Percentiles rank a stretch among this genome's conserved stretches.
phyloP scores from a whole-genome alignment of 2,113 vertebrate genomes.

The Alectura lathami region DNA sequence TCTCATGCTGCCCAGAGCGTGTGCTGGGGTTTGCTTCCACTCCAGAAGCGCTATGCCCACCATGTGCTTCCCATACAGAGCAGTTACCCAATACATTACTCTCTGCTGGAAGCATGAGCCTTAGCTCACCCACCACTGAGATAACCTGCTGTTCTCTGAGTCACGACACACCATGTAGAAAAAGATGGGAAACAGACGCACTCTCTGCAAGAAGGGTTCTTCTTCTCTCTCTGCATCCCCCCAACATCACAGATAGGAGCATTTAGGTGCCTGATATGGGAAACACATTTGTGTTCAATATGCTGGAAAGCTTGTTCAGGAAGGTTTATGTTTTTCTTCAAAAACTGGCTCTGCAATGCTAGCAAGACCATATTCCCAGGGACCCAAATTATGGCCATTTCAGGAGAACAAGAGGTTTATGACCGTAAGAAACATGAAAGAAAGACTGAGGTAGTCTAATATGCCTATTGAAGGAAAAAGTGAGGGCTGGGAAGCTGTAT shows the following conservation, averaged over 20 bases:
- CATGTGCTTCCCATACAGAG: fast-evolving
- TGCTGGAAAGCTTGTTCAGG: not conserved
- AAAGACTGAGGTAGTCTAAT: not conserved
- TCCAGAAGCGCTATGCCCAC: too few species aligned
- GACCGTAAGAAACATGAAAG: not conserved
- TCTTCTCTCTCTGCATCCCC: not conserved
- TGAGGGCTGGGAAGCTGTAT: not conserved
- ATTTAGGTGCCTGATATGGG: not conserved
- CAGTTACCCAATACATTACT: not conserved
- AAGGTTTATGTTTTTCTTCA: not conserved
- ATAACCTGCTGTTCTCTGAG: too few species aligned
- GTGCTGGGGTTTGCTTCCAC: not conserved
- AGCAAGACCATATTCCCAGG: not conserved
- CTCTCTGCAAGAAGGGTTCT: conserved; percentile 24
- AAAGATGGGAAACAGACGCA: not conserved
- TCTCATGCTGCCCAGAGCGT: not conserved
- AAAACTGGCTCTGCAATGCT: not conserved
- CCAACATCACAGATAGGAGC: conserved; percentile 22
- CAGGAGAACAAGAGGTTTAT: not conserved
- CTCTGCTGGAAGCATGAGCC: not conserved
- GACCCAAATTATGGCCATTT: not conserved
- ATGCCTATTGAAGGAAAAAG: not conserved
- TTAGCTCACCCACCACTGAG: not conserved
- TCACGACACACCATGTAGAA: fast-evolving
- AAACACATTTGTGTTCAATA: conserved; percentile 9